These are phyloP conservation scores for Theristicus caerulescens DNA, from an alignment of 2,113 vertebrate species.

Conservation along the genomic window DNA sequence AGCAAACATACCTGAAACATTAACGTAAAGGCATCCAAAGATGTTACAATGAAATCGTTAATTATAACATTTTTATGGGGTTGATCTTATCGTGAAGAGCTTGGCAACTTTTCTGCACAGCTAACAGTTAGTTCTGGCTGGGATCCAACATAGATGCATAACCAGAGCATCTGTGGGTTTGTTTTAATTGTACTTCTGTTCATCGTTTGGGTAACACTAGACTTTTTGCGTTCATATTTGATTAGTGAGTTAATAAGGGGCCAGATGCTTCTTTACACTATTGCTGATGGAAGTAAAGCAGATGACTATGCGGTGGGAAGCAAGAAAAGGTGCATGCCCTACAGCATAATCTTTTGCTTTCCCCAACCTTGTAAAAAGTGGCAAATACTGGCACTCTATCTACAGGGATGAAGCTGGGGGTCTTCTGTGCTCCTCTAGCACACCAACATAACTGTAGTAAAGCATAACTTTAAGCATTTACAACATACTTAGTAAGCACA, in stretches of 20 bases:
- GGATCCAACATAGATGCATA: background rate
- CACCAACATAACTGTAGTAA: background rate
- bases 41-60: background rate
- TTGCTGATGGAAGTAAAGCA: background rate
- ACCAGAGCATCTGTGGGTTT: background rate
- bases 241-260: background rate
- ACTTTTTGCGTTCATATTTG: background rate
- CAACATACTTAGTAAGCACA: background rate
- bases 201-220: background rate
- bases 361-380: background rate
- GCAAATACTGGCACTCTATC: background rate
- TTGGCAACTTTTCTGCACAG: slow-evolving; percentile 12
- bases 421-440: background rate
- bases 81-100: background rate
- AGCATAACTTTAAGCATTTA: background rate
- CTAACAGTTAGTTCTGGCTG: slow-evolving; percentile 12
- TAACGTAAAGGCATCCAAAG: background rate
- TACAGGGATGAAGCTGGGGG: background rate
- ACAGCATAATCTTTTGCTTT: background rate
- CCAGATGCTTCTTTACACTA: background rate
- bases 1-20: background rate
- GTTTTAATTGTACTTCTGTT: background rate
- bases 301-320: background rate
- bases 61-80: background rate
- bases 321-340: background rate